Evolutionary conservation across 2,797 vertebrate genomes (phyloP).

Genomic region (Poeciliopsis gracilis): DNA sequence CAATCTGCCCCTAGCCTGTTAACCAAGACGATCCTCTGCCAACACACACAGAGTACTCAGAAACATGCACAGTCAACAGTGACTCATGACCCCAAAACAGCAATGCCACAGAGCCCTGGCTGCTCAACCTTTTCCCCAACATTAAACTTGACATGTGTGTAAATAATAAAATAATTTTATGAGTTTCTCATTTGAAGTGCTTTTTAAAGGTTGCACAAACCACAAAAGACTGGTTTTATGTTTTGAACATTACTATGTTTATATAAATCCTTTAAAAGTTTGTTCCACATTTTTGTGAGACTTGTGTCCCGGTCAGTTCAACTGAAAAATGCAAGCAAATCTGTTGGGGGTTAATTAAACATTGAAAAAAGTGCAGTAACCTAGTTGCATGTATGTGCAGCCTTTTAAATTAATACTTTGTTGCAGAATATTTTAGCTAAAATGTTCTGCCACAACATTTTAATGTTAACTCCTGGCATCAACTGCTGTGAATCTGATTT

Average conservation of each 20-base stretch:
- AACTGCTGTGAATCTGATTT: neutral
- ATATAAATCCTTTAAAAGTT: neutral
- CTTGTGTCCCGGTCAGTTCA: neutral
- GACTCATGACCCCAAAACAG: conserved; percentile 35
- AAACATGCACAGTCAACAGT: conserved; percentile 55
- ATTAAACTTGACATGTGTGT: conserved; percentile 13
- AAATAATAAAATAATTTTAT: conserved; percentile 12
- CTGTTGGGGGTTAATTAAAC: neutral
- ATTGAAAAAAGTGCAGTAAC: neutral
- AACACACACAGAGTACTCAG: conserved; percentile 7
- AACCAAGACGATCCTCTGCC: conserved; percentile 19
- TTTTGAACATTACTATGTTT: neutral
- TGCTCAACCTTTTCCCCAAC: conserved; percentile 7
- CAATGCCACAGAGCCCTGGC: neutral
- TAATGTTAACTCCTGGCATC: neutral
- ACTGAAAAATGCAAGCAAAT: neutral
- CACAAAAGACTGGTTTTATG: neutral
- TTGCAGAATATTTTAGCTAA: neutral
- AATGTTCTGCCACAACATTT: neutral
- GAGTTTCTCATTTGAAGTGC: neutral
- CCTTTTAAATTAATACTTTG: neutral
- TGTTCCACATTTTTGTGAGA: neutral
- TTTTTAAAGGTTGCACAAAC: neutral
- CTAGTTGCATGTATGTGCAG: neutral
- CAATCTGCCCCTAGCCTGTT: conserved; percentile 48